Evolutionary conservation across 1,140 invertebrate species (phyloP).

Genomic region (Phthorimaea operculella): DNA sequence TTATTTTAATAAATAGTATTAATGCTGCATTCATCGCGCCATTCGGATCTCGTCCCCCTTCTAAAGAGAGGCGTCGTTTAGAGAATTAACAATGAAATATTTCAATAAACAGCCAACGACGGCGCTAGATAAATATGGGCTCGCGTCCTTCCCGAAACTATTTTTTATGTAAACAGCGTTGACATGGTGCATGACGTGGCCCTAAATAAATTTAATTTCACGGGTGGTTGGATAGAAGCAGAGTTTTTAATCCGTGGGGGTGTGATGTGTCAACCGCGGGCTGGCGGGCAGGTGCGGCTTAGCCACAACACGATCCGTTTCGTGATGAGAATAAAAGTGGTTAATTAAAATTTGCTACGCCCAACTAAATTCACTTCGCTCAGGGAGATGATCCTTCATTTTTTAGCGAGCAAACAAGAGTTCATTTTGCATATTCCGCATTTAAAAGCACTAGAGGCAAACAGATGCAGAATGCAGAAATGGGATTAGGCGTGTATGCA

Average conservation of each 20-base stretch:
- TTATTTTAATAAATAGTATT: slow-evolving; percentile 63
- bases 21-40: slow-evolving; percentile 42
- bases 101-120: slow-evolving; percentile 55
- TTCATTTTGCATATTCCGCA: background rate
- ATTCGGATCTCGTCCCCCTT: slow-evolving; percentile 37
- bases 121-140: slow-evolving; percentile 56
- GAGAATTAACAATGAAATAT: slow-evolving; percentile 65
- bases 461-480: slow-evolving; percentile 27
- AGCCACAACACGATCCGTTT: slow-evolving; percentile 26
- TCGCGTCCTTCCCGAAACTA: slow-evolving; percentile 51
- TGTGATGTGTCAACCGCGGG: slow-evolving; percentile 32
- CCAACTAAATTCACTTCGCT: background rate
- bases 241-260: slow-evolving; percentile 44
- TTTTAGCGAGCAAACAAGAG: too few species aligned
- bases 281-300: slow-evolving; percentile 28
- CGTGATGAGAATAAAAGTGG: slow-evolving; percentile 34
- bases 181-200: slow-evolving; percentile 46
- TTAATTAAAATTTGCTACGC: slow-evolving; percentile 32
- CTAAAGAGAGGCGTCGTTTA: slow-evolving; percentile 39
- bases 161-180: slow-evolving; percentile 58
- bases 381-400: background rate
- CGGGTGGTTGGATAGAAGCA: slow-evolving; percentile 29
- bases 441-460: slow-evolving; percentile 30
- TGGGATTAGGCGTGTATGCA: slow-evolving; percentile 33
- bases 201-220: slow-evolving; percentile 65